Evolutionary conservation across 2,113 vertebrate genomes (phyloP).

Genomic region (Centropristis striata): DNA sequence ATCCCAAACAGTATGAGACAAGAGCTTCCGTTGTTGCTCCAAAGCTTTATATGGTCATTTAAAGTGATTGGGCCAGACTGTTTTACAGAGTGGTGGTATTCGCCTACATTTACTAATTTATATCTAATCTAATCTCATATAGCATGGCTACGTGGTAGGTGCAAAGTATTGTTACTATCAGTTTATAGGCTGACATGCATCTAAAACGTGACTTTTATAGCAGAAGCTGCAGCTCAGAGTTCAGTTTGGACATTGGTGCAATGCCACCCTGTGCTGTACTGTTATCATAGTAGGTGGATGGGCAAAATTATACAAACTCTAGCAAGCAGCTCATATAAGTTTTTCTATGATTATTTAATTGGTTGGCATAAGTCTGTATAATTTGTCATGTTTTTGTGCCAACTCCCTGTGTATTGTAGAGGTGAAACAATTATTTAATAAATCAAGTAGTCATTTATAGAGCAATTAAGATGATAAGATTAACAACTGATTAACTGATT

Average conservation of each 20-base stretch:
- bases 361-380: background rate
- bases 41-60: background rate
- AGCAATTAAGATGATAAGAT: background rate
- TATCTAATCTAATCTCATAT: background rate
- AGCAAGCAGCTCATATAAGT: background rate
- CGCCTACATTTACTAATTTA: no score
- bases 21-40: background rate
- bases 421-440: background rate
- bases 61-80: no score
- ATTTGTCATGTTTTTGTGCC: background rate
- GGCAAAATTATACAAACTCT: background rate
- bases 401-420: background rate
- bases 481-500: no score
- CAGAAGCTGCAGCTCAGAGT: conserved; percentile 27
- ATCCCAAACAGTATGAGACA: background rate
- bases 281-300: background rate
- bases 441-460: background rate
- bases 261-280: background rate
- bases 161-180: background rate
- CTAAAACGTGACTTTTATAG: background rate
- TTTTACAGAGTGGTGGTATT: no score
- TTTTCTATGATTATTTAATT: background rate
- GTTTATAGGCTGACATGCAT: background rate
- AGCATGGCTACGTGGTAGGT: background rate
- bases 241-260: background rate